phyloP scores from a whole-genome alignment of 2,888 invertebrate genomes.

The Drosophila ustulata region DNA sequence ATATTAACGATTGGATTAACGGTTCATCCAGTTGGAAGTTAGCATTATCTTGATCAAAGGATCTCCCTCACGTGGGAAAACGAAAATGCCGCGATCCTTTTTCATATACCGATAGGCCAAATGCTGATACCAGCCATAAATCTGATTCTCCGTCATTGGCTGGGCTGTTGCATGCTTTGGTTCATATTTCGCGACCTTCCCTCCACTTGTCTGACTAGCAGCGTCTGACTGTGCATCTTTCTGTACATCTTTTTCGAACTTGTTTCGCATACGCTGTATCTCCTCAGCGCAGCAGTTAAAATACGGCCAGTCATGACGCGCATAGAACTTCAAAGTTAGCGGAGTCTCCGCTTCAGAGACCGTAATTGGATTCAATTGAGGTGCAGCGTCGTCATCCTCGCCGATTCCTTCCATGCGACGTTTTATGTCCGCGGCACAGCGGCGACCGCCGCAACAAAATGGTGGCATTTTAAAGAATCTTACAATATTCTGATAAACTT shows the following conservation, averaged over 20 bases:
- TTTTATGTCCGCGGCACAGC: constrained; percentile 56
- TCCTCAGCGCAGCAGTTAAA: constrained; percentile 57
- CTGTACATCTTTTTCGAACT: constrained; percentile 33
- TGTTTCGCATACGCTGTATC: constrained; percentile 38
- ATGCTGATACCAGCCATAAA: constrained; percentile 72
- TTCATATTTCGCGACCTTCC: constrained; percentile 28
- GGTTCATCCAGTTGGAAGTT: constrained; percentile 20
- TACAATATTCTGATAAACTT: background rate
- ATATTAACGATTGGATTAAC: background rate
- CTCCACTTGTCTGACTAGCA: background rate
- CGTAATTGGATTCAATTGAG: constrained; percentile 9
- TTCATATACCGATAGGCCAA: constrained; percentile 55
- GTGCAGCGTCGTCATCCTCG: constrained; percentile 1
- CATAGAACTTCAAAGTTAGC: constrained; percentile 68
- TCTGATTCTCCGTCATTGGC: constrained; percentile 67
- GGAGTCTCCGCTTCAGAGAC: constrained; percentile 54
- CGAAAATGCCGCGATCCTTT: constrained; percentile 61
- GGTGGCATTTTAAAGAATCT: constrained; percentile 56
- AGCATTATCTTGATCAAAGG: constrained; percentile 51
- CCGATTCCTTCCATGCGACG: background rate
- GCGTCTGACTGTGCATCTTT: background rate
- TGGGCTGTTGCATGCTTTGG: constrained; percentile 48
- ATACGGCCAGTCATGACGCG: constrained; percentile 71
- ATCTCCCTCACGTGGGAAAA: constrained; percentile 67
- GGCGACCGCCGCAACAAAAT: constrained; percentile 67